phyloP scores from a whole-genome alignment of 2,113 vertebrate species.

The Syngnathoides biaculeatus region DNA sequence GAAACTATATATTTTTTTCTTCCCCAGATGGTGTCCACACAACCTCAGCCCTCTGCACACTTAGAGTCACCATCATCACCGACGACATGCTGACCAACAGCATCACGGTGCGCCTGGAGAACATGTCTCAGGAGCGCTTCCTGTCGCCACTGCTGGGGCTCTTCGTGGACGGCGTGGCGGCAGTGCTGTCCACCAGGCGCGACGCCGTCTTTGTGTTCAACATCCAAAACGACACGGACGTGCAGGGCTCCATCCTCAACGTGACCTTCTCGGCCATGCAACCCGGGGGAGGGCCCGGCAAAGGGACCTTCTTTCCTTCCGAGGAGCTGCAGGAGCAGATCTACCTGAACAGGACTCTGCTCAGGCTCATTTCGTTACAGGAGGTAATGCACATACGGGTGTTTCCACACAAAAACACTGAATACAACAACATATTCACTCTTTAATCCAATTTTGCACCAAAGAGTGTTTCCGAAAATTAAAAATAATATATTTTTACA shows the following conservation, averaged over 20 bases:
- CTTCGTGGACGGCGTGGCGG: conserved; percentile 89
- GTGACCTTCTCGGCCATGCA: conserved; percentile 92
- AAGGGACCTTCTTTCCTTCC: conserved; percentile 83
- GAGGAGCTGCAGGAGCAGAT: conserved; percentile 97
- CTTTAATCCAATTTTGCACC: no score
- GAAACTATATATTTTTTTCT: background rate
- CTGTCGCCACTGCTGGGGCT: conserved; percentile 87
- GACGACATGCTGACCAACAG: conserved; percentile 98
- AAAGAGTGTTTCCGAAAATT: no score
- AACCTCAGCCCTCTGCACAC: conserved; percentile 80
- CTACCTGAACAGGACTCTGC: conserved; percentile 91
- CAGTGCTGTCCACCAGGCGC: conserved; percentile 85
- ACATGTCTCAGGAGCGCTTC: conserved; percentile 97
- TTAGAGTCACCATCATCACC: conserved; percentile 93
- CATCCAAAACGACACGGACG: conserved; percentile 93
- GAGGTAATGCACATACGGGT: conserved; percentile 53
- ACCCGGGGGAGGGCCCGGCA: conserved; percentile 74
- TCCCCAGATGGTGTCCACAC: conserved; percentile 83
- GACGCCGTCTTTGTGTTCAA: conserved; percentile 92
- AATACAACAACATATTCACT: no score
- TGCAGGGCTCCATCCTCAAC: conserved; percentile 87
- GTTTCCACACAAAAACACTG: background rate
- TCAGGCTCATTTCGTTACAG: conserved; percentile 85
- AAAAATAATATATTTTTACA: background rate
- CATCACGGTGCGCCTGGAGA: conserved; percentile 94